Percentiles rank a stretch among this genome's conserved stretches.
Evolutionary conservation across 2,888 invertebrate genomes (phyloP).

Genomic region (Leptarthrus brevirostris): DNA sequence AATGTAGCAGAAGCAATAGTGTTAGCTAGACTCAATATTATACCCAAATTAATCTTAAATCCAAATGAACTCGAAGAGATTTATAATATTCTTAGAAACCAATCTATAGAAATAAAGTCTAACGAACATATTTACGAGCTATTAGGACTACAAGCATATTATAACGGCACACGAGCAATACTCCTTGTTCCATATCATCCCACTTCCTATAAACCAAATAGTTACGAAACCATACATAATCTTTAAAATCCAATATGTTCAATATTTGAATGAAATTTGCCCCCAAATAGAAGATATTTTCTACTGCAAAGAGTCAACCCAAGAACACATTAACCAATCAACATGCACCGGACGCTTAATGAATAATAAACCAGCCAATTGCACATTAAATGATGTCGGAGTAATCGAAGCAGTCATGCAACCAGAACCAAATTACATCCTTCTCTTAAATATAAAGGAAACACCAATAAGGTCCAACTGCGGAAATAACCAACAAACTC

Average conservation of each 20-base stretch:
- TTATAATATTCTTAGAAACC: conserved; percentile 34
- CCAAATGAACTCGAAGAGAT: conserved; percentile 52
- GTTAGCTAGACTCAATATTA: conserved; percentile 53
- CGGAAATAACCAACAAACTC: not conserved
- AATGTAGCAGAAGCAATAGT: too few relatives aligned
- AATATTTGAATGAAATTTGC: conserved; percentile 34
- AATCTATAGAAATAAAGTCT: conserved; percentile 48
- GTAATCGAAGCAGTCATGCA: not conserved
- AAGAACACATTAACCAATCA: not conserved
- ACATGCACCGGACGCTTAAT: conserved; percentile 11
- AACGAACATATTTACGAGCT: conserved; percentile 43
- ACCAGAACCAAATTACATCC: conserved; percentile 42
- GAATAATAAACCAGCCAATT: conserved; percentile 26
- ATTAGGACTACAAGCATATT: not conserved
- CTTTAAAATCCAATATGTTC: not conserved
- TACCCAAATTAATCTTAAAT: conserved; percentile 51
- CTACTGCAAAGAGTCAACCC: not conserved
- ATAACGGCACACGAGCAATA: conserved; percentile 13
- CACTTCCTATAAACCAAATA: conserved; percentile 32
- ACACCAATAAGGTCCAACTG: conserved; percentile 26
- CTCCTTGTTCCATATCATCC: conserved; percentile 30
- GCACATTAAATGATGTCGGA: conserved; percentile 3
- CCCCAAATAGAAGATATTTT: not conserved
- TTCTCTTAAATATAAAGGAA: conserved; percentile 5
- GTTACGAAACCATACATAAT: not conserved